phyloP scores from a whole-genome alignment of 2,888 invertebrate species.

The Ectobius pallidus region DNA sequence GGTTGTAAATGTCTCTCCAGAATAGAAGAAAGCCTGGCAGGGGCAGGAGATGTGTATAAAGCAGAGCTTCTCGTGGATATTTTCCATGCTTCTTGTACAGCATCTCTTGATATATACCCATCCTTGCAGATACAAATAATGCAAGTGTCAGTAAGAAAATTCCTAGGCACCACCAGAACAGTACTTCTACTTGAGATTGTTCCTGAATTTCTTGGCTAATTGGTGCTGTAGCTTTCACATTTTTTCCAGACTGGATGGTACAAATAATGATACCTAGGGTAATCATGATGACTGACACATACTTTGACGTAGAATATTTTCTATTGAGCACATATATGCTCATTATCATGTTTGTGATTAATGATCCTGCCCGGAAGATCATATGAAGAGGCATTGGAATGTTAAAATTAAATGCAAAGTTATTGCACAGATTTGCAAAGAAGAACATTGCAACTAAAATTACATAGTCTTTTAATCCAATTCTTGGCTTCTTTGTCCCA shows the following conservation, averaged over 20 bases:
- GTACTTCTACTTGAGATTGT: slow-evolving; percentile 55
- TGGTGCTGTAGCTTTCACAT: slow-evolving; percentile 55
- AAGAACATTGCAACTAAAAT: slow-evolving; percentile 89
- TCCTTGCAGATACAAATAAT: slow-evolving; percentile 88
- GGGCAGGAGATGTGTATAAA: slow-evolving; percentile 88
- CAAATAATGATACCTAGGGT: slow-evolving; percentile 91
- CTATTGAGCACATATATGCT: slow-evolving; percentile 90
- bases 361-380: slow-evolving; percentile 96
- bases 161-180: slow-evolving; percentile 66
- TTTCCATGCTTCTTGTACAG: slow-evolving; percentile 86
- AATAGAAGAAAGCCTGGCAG: slow-evolving; percentile 88
- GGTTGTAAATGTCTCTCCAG: slow-evolving; percentile 75
- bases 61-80: slow-evolving; percentile 87
- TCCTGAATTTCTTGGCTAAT: slow-evolving; percentile 35
- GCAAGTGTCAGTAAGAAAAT: slow-evolving; percentile 85
- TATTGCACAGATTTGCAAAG: slow-evolving; percentile 89
- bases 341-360: slow-evolving; percentile 96
- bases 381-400: slow-evolving; percentile 98
- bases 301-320: slow-evolving; percentile 81
- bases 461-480: slow-evolving; percentile 80
- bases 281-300: slow-evolving; percentile 90
- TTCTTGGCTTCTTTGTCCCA: slow-evolving; percentile 76
- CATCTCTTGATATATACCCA: slow-evolving; percentile 95
- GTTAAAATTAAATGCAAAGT: slow-evolving; percentile 95
- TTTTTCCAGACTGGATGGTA: slow-evolving; percentile 83